These are phyloP conservation scores for Malachius bipustulatus DNA, from an alignment of 2,888 invertebrate genomes.

Conservation along the genomic window DNA sequence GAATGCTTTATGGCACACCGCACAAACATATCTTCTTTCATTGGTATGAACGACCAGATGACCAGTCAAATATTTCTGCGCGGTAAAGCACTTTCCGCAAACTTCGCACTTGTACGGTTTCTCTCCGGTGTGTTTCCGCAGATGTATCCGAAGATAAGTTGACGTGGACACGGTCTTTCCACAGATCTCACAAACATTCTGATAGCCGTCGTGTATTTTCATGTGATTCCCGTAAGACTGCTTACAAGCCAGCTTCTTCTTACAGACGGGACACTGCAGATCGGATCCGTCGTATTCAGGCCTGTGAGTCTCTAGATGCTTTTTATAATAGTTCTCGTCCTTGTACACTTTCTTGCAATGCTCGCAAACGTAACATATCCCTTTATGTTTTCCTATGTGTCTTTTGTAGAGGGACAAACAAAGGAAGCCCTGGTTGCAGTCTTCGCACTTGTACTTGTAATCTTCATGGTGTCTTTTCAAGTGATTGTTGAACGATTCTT, in stretches of 20 bases:
- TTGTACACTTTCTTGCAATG: background rate
- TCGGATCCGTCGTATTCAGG: slow-evolving; percentile 15
- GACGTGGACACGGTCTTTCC: slow-evolving; percentile 21
- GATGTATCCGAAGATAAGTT: slow-evolving; percentile 21
- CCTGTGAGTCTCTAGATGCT: slow-evolving; percentile 14
- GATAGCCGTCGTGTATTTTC: slow-evolving; percentile 9
- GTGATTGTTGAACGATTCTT: too few species aligned
- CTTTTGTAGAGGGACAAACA: slow-evolving; percentile 35
- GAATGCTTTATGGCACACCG: slow-evolving; percentile 40
- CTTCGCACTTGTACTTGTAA: slow-evolving; percentile 37
- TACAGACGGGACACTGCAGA: slow-evolving; percentile 24
- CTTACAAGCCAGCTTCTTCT: slow-evolving; percentile 26
- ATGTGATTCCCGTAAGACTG: slow-evolving; percentile 16
- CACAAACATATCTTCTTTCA: slow-evolving; percentile 33
- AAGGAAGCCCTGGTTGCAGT: slow-evolving; percentile 21
- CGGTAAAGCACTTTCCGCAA: slow-evolving; percentile 17
- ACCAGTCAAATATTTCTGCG: slow-evolving; percentile 19
- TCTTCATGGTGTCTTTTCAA: background rate
- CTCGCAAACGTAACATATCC: slow-evolving; percentile 10
- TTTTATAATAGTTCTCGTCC: slow-evolving; percentile 1
- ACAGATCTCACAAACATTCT: slow-evolving; percentile 23
- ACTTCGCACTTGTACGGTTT: slow-evolving; percentile 14
- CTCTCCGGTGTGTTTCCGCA: slow-evolving; percentile 25
- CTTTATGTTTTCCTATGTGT: slow-evolving; percentile 21
- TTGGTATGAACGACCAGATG: slow-evolving; percentile 44